Base-by-base conservation (phyloP, 2,888 invertebrate species). In the Rhimphoctona megacephalus region DNA sequence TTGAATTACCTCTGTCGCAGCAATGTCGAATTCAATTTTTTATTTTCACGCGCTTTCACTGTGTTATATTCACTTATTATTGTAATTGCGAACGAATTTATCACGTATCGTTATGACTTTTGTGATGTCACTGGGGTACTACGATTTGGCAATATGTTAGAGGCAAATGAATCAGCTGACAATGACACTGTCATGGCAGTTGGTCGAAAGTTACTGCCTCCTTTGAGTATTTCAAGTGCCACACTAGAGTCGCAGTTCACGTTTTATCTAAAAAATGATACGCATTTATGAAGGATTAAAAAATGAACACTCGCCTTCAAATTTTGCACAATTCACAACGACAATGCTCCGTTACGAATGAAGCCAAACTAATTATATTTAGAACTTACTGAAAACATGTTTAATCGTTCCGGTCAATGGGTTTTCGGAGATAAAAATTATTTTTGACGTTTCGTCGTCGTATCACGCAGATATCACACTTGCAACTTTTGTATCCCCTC, bases 101-200 rank as follows among this genome's bases (percentile, higher is more conserved):
- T 74, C 19, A 25, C 78, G 73, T 79, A 70, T 43, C 54, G 77
- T 61, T 61, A 61, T 30, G 36, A 78, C 25, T 69, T 83, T 83
- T 73, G 69, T 70, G 80, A 64, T 72, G 77, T 74, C 14, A 30
- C 52, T 33, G 61, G 43, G 7, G 49, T 73, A 64, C 46, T 36
- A 67, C 36, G 17, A 25, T 70, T 70, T 43, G 66, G 69, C 57
- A 66, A 70, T 52, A n/a, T 77, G 36, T 70, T 22, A 61, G 30
- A 33, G 22, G 66, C 66, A 64, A 83, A 86, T 90, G 90, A 89
- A 88, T 90, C 90, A 91, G 91, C 90, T 91, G 91, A 90, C 87
- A 81, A 81, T 90, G 89, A 90, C 89, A 90, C 89, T 70, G 77
- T 81, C 81, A 64, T 74, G 86, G 85, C 85, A 74, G 74, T 78